Conservation (phyloP, 2,797 vertebrate genomes). For the Oryzias dopingdopingensis region DNA sequence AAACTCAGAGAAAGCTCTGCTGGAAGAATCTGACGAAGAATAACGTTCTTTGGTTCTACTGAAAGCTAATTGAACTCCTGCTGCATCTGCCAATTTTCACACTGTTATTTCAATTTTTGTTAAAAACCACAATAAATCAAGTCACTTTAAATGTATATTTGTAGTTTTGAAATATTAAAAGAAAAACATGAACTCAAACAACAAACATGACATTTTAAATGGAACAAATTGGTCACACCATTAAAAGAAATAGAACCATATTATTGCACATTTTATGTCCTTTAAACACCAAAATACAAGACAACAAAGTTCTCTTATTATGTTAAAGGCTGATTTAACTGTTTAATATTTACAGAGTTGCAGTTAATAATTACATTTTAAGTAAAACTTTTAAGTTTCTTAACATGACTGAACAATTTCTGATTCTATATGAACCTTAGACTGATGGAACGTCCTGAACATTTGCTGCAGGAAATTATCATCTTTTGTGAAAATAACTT, state of each 20-base stretch:
- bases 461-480: too few species aligned
- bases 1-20: conserved; percentile 77
- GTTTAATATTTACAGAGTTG: conserved; percentile 1
- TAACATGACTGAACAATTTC: too few species aligned
- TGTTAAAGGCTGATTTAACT: not conserved
- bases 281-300: too few species aligned
- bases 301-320: not conserved
- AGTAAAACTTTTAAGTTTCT: not conserved
- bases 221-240: conserved; percentile 19
- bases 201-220: not conserved
- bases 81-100: not conserved
- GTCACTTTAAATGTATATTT: too few species aligned
- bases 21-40: conserved; percentile 89
- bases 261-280: too few species aligned
- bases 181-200: not conserved
- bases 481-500: too few species aligned
- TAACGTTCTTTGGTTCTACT: conserved; percentile 45
- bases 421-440: too few species aligned
- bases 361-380: not conserved
- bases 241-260: conserved; percentile 7
- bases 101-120: conserved; percentile 9
- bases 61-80: not conserved
- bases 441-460: too few species aligned
- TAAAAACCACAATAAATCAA: not conserved
- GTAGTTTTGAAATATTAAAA: not conserved